Percentiles rank a stretch among this genome's conserved stretches.
phyloP scores from a whole-genome alignment of 2,797 vertebrate species.

The Sebastes oblongus region DNA sequence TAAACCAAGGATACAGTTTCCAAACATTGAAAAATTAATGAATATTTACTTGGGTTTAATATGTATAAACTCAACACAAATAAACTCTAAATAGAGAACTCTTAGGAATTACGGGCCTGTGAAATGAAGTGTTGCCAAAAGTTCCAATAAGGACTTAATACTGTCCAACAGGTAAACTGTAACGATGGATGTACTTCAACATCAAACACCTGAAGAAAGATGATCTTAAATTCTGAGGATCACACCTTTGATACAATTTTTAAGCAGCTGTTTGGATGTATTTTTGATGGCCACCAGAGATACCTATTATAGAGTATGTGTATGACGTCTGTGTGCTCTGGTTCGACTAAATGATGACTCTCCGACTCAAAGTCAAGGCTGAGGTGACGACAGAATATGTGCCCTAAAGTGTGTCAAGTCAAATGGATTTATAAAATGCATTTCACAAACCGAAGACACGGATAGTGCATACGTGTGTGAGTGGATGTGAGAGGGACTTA shows the following conservation, averaged over 20 bases:
- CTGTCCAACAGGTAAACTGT: background rate
- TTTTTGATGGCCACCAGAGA: background rate
- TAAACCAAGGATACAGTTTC: background rate
- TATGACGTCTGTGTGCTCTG: background rate
- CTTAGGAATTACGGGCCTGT: background rate
- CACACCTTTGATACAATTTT: background rate
- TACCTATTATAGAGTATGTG: too few relatives aligned
- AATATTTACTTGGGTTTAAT: background rate
- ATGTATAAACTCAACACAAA: background rate
- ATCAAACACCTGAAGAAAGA: background rate
- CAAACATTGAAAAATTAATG: background rate
- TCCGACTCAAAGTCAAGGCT: background rate
- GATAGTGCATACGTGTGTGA: background rate
- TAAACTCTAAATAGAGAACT: background rate
- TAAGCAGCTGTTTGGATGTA: background rate
- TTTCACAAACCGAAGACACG: background rate
- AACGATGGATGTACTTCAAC: background rate
- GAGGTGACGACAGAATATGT: background rate
- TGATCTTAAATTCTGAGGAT: background rate
- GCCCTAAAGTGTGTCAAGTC: background rate
- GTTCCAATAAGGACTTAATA: background rate
- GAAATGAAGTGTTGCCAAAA: background rate
- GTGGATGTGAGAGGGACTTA: constrained; percentile 67
- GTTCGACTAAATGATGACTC: background rate
- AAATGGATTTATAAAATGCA: background rate